Base-by-base conservation (phyloP, 2,888 invertebrate genomes). In the Drosophila atroscutellata region DNA sequence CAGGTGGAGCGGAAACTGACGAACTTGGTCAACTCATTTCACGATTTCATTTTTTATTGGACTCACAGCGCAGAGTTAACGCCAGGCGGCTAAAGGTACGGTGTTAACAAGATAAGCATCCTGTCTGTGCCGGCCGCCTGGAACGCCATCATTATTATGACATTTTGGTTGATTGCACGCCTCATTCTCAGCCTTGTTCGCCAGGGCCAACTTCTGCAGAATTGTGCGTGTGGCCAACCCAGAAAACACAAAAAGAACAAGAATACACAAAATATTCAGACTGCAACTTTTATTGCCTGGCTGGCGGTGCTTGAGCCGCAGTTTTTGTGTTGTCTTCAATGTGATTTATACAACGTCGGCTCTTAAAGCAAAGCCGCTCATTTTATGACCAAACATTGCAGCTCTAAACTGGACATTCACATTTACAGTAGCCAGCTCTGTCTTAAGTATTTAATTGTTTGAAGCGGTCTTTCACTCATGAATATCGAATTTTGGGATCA, bases 121-220 rank as follows among this genome's bases (percentile, higher is more conserved):
- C 85, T 90, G 80, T 68, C 58, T 49, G 62, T 7, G 60, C 30
- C 32, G 65, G 34, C 65, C 65, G 69, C 45, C 60, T 58, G 75
- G 69, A 72, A 89, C 91, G 91, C 90, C 91, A 90, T 90, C 90
- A 90, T 91, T 90, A 90, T 90, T 87, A 89, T 90, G 90, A 90
- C 90, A 91, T 90, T 90, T 86, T 77, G 81, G 73, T 88, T 86
- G 87, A 87, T 90, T 86, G 83, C 70, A 75, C 72, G 78, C 58
- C 66, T 74, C 71, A 71, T 73, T 70, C 72, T 52, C 64, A 65
- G 75, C 66, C 79, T 57, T 81, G 82, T 85, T 77, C 50, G 37
- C 54, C 68, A 52, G 68, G 45, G 45, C 59, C 80, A 69, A 79
- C 70, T 89, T 89, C 89, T 74, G 61, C 20, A 32, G 86, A 89